A percentile compares a stretch with the other conserved stretches of the same genome.
Conservation (phyloP, 2,797 vertebrate genomes). For the Amblyopsis hoosieri region DNA sequence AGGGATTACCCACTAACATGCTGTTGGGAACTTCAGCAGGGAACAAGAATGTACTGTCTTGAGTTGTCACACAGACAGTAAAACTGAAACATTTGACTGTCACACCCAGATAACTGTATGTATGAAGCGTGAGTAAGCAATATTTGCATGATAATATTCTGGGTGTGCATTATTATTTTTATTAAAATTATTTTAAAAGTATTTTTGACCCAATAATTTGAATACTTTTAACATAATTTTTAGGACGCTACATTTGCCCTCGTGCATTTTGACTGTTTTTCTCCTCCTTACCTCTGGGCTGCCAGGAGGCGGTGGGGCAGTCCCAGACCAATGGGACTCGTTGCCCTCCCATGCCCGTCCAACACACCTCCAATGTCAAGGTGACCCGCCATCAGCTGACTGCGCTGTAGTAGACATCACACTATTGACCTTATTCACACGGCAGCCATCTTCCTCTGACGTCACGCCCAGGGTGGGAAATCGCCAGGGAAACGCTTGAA, state of each 20-base stretch:
- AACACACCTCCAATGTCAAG: conserved; percentile 64
- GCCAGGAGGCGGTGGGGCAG: conserved; percentile 59
- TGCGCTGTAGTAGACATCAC: background rate
- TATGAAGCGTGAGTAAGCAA: too few species aligned
- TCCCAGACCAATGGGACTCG: conserved; percentile 65
- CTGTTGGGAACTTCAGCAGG: too few species aligned
- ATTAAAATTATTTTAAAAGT: background rate
- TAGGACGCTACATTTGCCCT: background rate
- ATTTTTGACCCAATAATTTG: background rate
- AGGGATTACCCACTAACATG: too few species aligned
- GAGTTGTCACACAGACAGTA: too few species aligned
- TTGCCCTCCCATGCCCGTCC: conserved; percentile 49
- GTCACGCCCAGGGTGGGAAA: background rate
- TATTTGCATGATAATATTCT: too few species aligned
- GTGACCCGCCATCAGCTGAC: conserved; percentile 55
- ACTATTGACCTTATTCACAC: background rate
- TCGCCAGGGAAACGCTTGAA: too few species aligned
- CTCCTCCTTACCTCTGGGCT: conserved; percentile 5
- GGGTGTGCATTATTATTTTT: too few species aligned
- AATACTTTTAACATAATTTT: background rate
- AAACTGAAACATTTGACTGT: too few species aligned
- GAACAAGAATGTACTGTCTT: too few species aligned
- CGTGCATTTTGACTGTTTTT: conserved; percentile 21
- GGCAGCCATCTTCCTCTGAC: too few species aligned
- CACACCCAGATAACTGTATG: too few species aligned